These are phyloP conservation scores for Vesta saturnalis DNA, from an alignment of 2,888 invertebrate genomes.

Conservation along the genomic window DNA sequence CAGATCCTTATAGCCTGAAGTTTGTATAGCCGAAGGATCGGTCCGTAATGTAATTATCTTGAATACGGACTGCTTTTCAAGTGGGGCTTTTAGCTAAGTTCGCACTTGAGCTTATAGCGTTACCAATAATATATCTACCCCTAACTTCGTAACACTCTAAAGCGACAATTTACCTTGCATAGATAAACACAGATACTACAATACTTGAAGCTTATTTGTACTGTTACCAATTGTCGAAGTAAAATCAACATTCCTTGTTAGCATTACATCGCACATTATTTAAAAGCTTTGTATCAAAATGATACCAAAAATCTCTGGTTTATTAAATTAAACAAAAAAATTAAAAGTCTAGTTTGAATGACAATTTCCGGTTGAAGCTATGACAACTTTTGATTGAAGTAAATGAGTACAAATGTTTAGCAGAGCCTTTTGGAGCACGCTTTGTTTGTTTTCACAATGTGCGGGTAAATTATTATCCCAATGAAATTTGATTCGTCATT, in stretches of 20 bases:
- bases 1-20: conserved; percentile 44
- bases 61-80: conserved; percentile 53
- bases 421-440: conserved; percentile 46
- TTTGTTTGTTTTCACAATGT: conserved; percentile 56
- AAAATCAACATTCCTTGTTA: conserved; percentile 29
- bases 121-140: conserved; percentile 56
- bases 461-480: conserved; percentile 57
- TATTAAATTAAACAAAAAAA: conserved; percentile 48
- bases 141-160: conserved; percentile 46
- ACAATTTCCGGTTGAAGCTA: conserved; percentile 57
- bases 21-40: conserved; percentile 50
- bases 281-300: conserved; percentile 10
- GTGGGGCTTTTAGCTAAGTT: conserved; percentile 58
- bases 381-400: conserved; percentile 56
- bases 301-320: conserved; percentile 39
- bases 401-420: conserved; percentile 53
- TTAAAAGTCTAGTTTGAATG: conserved; percentile 52
- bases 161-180: conserved; percentile 44
- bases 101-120: conserved; percentile 57
- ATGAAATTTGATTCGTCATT: conserved; percentile 56
- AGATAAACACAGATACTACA: conserved; percentile 41
- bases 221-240: conserved; percentile 21
- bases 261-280: conserved; percentile 1
- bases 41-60: conserved; percentile 56
- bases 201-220: conserved; percentile 36